Evolutionary conservation across 1,140 invertebrate genomes (phyloP), one percentile per base, ranked within the genome.

Genomic region (Andrena cerasifolii): DNA sequence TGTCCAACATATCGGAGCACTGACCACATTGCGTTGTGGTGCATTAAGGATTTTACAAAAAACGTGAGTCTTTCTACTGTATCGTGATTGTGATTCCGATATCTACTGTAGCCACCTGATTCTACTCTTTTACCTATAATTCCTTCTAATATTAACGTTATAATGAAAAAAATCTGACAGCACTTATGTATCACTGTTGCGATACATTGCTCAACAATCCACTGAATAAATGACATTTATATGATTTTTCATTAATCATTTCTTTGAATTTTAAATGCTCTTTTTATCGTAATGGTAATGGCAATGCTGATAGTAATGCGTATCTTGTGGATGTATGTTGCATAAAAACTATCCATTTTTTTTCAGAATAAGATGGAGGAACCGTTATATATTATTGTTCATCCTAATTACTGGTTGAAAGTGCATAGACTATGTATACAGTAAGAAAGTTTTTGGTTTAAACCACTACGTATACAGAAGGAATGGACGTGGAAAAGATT

Each of bases 321-420:
- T 33, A 40, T 40, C 3, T 40, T 3, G 10, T 40, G 36, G 36
- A 5, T 40, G 3, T 40, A 40, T 10, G 36, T 40, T 40, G 36
- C 26, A 24, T 49, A 31, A 68, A 26, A 53, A 31, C 1, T 70
- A 12, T 70, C 36, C 21, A 76, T 56, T 80, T 75, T 77, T 86
- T 77, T 86, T 24, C 65, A 84, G 83, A 78, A 43, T 36, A 86
- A 36, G 31, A 77, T 87, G 80, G 54, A 62, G 18, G 51, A 43
- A 33, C 43, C 33, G 12, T 33, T 76, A 14, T 63, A 36, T 63
- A 43, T 63, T 54, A 43, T 65, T 47, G 62, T 61, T 68, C 67
- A 49, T 49, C 65, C 47, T n/a, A 43, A 79, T 31, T 26, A 33
- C 65, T 54, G 72, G 62, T 65, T 28, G 21, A 70, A 68, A 40